Evolutionary conservation across 2,113 vertebrate genomes (phyloP).

Genomic region (Petrocephalus microphthalmus): DNA sequence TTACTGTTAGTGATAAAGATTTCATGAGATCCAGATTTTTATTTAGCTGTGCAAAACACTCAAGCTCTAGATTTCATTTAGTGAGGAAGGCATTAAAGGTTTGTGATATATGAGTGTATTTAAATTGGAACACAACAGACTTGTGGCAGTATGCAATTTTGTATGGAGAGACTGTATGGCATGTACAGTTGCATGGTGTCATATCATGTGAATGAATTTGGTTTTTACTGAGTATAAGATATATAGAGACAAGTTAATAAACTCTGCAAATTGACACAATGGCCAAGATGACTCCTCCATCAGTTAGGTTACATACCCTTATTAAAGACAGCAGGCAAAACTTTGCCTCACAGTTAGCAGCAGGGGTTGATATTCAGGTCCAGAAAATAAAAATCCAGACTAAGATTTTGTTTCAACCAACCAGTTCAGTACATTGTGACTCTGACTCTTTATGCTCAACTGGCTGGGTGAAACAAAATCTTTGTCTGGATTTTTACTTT

Average conservation of each 20-base stretch:
- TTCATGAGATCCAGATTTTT: neutral
- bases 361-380: neutral
- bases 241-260: slow-evolving; percentile 5
- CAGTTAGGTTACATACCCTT: slow-evolving; percentile 12
- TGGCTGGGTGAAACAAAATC: no score
- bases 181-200: neutral
- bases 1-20: neutral
- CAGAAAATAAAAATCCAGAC: neutral
- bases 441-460: neutral
- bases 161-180: neutral
- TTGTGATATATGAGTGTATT: neutral
- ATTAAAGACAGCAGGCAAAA: neutral
- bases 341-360: neutral
- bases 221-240: slow-evolving; percentile 1
- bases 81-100: neutral
- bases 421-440: neutral
- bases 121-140: neutral
- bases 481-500: neutral
- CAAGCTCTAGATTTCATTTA: neutral
- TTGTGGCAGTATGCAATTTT: neutral
- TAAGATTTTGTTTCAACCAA: neutral
- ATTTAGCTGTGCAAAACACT: neutral
- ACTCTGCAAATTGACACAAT: slow-evolving; percentile 7
- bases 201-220: slow-evolving; percentile 8
- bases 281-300: slow-evolving; percentile 15